These are phyloP conservation scores for Crossoptilon crossoptilon DNA, from an alignment of 2,797 vertebrate genomes.

Conservation along the genomic window DNA sequence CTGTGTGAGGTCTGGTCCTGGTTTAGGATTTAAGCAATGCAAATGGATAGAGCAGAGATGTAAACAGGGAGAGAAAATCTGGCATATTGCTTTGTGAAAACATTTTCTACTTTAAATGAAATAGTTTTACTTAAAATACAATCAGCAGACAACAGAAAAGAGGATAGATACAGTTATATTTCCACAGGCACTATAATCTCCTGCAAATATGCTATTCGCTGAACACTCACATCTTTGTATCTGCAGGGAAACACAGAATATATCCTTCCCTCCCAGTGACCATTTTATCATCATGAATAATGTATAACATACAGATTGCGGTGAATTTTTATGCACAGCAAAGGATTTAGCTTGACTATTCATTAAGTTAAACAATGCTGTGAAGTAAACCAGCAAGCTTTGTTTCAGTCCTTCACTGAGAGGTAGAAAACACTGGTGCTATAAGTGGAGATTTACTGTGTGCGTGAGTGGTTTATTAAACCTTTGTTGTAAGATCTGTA, in stretches of 20 bases:
- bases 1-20: not conserved
- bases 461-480: not conserved
- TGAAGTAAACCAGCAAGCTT: slow-evolving; percentile 3
- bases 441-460: not conserved
- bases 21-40: not conserved
- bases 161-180: not conserved
- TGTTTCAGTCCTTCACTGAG: not conserved
- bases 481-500: not conserved
- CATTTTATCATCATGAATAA: not conserved
- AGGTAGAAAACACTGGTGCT: not conserved
- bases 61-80: not conserved
- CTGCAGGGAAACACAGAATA: not conserved
- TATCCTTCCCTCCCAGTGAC: not conserved
- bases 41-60: not conserved
- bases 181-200: not conserved
- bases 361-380: not conserved
- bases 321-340: not conserved
- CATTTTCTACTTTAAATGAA: not conserved
- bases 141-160: not conserved
- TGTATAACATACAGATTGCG: not conserved
- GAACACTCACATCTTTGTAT: not conserved
- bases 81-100: not conserved
- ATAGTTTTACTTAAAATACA: not conserved
- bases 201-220: not conserved
- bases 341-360: not conserved